These are phyloP conservation scores for Orchesella cincta DNA, from an alignment of 1,140 invertebrate genomes.

Conservation along the genomic window DNA sequence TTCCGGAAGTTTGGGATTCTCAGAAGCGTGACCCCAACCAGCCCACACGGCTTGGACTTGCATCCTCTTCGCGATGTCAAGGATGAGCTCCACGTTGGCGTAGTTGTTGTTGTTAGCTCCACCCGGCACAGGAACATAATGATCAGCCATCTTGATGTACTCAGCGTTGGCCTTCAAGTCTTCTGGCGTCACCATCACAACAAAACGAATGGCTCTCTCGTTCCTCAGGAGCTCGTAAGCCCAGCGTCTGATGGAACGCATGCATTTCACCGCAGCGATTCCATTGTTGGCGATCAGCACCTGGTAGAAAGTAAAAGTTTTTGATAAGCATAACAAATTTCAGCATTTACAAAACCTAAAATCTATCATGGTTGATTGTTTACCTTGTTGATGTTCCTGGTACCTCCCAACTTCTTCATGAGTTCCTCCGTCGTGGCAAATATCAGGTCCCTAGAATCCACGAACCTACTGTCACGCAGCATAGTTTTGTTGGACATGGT, in stretches of 20 bases:
- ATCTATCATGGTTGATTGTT: too few relatives aligned
- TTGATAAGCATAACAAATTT: too few relatives aligned
- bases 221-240: conserved; percentile 99
- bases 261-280: conserved; percentile 99
- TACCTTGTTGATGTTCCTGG: conserved; percentile 82
- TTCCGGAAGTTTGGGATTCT: conserved; percentile 97
- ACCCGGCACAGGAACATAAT: conserved; percentile 95
- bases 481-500: conserved; percentile 89
- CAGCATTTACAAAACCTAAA: neutral
- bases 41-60: conserved; percentile 99
- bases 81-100: conserved; percentile 98
- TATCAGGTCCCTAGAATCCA: conserved; percentile 79
- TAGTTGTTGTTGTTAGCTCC: conserved; percentile 99
- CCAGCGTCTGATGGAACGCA: conserved; percentile 96
- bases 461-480: conserved; percentile 65
- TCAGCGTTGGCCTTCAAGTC: conserved; percentile 91
- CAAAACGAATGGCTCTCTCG: conserved; percentile 92
- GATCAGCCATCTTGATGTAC: conserved; percentile 99
- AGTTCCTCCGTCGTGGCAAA: conserved; percentile 97
- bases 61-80: conserved; percentile 90
- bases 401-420: conserved; percentile 84
- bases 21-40: conserved; percentile 99
- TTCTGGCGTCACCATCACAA: conserved; percentile 98
- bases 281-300: conserved; percentile 99
- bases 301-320: conserved; percentile 63